Evolutionary conservation across 1,140 invertebrate genomes (phyloP).

Genomic region (Reticulitermes speratus): DNA sequence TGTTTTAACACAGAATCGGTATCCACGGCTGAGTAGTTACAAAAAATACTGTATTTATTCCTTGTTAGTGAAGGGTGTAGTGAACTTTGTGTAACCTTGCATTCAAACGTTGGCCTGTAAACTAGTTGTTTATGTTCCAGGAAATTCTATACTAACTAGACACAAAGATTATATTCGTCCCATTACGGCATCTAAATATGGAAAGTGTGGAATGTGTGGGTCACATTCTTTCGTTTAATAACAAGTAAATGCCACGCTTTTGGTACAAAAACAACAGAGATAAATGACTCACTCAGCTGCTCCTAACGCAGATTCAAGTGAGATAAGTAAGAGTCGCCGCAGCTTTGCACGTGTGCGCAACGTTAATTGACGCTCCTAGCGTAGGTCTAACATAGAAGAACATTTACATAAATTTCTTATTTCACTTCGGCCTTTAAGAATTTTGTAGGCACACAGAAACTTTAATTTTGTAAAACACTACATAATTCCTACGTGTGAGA

Average conservation of each 20-base stretch:
- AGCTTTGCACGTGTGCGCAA: no score
- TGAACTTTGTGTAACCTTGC: not conserved
- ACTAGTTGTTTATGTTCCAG: not conserved
- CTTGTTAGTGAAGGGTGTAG: not conserved
- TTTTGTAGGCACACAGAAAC: no score
- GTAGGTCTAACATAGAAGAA: no score
- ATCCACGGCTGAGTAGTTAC: not conserved
- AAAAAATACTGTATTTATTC: not conserved
- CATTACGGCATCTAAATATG: not conserved
- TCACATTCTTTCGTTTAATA: not conserved
- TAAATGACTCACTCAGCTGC: not conserved
- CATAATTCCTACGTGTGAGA: no score
- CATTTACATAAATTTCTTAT: no score
- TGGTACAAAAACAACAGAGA: not conserved
- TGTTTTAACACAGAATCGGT: no score
- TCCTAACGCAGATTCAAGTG: not conserved
- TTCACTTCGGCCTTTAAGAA: no score
- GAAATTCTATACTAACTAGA: not conserved
- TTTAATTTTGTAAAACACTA: no score
- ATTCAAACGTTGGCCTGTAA: not conserved
- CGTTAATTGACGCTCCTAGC: no score
- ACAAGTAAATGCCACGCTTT: not conserved
- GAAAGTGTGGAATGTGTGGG: not conserved
- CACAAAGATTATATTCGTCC: not conserved
- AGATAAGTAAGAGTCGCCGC: not conserved